Conservation (phyloP, 2,888 invertebrate species). For the Priocnemis perturbator region DNA sequence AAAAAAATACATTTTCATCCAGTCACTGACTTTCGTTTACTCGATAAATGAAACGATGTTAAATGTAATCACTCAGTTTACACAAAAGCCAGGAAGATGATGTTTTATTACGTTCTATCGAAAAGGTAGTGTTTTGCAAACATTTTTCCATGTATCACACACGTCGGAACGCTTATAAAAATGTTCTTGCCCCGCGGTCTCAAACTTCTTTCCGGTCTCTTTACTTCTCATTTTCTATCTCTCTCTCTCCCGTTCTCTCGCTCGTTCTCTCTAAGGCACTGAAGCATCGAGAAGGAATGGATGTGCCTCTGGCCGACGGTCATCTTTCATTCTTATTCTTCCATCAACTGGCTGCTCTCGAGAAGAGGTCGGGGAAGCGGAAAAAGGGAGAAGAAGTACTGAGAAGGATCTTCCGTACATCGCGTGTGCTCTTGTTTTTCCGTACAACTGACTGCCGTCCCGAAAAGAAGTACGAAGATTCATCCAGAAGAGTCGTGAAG, state of each 20-base stretch:
- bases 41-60: no score
- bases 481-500: background rate
- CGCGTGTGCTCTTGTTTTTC: background rate
- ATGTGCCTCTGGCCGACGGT: background rate
- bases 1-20: no score
- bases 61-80: no score
- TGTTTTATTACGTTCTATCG: no score
- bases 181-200: no score
- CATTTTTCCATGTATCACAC: no score
- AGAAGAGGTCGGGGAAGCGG: background rate
- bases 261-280: background rate
- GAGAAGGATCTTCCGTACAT: background rate
- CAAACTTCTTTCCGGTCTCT: background rate
- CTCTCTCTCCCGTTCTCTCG: background rate
- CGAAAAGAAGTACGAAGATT: background rate
- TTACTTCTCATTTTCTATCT: background rate
- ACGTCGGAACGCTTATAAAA: no score
- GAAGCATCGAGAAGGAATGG: no score
- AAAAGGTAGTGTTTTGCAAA: no score
- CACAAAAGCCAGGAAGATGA: no score
- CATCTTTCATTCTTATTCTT: conserved; percentile 7
- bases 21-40: no score
- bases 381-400: background rate
- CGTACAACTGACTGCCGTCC: no score
- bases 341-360: background rate